Base-by-base conservation (phyloP, 2,888 invertebrate genomes). In the Epinotia demarniana region DNA sequence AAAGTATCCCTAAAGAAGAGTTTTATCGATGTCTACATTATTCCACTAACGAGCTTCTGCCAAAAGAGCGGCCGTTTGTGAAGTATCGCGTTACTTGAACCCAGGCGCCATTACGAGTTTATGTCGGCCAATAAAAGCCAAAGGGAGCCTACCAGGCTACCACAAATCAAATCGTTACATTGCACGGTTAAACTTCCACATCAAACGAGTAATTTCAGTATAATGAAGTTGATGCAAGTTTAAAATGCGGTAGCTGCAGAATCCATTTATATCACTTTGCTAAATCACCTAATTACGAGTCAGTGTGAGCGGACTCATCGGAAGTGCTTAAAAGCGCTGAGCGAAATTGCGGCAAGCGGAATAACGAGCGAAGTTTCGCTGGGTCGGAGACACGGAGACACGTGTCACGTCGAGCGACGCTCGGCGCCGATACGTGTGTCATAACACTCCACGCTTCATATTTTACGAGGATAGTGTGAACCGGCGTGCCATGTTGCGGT, bases 21-120 rank as follows among this genome's bases (percentile, higher is more conserved):
- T 57, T 64, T 70, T 61, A 70, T 74, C 57, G 74, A 63, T 39
- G 63, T 70, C 74, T 64, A 49, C 58, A 64, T 70, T 58, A 69
- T 63, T 64, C 33, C n/a, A 33, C 58, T 58, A 70, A 70, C 64
- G 69, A 74, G 69, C 33, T 68, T 57, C 57, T 18, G 16, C 49
- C 57, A 11, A 63, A 55, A 63, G 43, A 53, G 53, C 46, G 63
- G 27, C 58, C 55, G 18, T 49, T 27, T 46, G 66, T 33, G n/a
- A 49, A 43, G 49, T 49, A 55, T 70, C 27, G 61, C 63, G 62
- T 69, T 57, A 13, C 63, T 63, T 64, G 49, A 61, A 63, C 69
- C 57, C 33, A 12, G 19, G 49, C n/a, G 63, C 58, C 62, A 13
- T 73, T 57, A 68, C 16, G n/a, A 46, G 12, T 63, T 61, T 69